Evolutionary conservation across 2,797 vertebrate species (phyloP).

Genomic region (Pangasius sanitwongsei): DNA sequence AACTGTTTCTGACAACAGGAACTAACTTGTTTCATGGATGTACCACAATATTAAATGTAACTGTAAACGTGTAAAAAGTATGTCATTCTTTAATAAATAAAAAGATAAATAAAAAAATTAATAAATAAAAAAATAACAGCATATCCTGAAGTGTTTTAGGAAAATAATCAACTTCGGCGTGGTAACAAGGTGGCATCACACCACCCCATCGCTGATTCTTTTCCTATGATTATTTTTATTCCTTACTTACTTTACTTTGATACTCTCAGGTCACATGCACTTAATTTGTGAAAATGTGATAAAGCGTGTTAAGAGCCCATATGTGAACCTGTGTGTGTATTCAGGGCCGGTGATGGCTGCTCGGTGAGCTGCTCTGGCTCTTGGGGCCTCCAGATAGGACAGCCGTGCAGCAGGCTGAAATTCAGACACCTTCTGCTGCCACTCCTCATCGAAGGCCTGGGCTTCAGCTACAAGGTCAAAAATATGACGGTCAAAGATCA

Average conservation of each 20-base stretch:
- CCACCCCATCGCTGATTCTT: neutral
- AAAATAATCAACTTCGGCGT: neutral
- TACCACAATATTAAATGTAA: neutral
- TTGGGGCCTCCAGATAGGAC: constrained; percentile 66
- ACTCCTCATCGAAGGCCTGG: constrained; percentile 86
- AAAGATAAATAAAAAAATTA: no score
- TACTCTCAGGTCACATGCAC: neutral
- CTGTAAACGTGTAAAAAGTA: neutral
- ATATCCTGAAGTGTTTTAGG: no score
- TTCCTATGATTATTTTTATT: neutral
- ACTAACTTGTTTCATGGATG: neutral
- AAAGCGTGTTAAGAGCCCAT: constrained; percentile 6
- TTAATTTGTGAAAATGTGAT: neutral
- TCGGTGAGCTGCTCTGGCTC: constrained; percentile 60
- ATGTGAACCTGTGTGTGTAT: constrained; percentile 34
- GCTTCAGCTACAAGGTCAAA: constrained; percentile 81
- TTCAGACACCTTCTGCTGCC: constrained; percentile 82
- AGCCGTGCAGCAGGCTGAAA: constrained; percentile 70
- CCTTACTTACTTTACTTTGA: neutral
- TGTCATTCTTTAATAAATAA: neutral
- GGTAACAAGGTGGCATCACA: neutral
- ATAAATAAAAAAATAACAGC: no score
- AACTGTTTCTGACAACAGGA: neutral
- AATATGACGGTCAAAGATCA: constrained; percentile 39
- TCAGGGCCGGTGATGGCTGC: constrained; percentile 65